Conservation (phyloP, 2,113 vertebrate species). For the Lipophrys pholis region DNA sequence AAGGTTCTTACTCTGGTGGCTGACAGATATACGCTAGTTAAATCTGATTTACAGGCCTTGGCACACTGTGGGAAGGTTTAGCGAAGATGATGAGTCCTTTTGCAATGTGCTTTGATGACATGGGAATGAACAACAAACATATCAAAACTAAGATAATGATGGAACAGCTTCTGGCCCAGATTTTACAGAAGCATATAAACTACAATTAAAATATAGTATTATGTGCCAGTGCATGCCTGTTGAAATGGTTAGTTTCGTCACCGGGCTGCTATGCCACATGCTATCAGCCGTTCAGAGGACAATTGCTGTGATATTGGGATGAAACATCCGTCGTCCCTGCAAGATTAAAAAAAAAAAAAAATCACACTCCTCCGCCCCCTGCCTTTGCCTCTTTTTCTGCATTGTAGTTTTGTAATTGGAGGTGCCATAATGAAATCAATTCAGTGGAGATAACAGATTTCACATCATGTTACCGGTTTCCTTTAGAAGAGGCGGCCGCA, state of each 20-base stretch:
- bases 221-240: slow-evolving; percentile 56
- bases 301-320: slow-evolving; percentile 64
- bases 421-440: slow-evolving; percentile 76
- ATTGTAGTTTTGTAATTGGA: slow-evolving; percentile 73
- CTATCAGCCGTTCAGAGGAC: slow-evolving; percentile 55
- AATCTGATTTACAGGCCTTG: slow-evolving; percentile 63
- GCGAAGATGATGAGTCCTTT: slow-evolving; percentile 53
- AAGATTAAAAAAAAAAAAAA: slow-evolving; percentile 49
- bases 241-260: slow-evolving; percentile 55
- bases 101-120: slow-evolving; percentile 60
- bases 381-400: slow-evolving; percentile 35
- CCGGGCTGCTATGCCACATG: slow-evolving; percentile 51
- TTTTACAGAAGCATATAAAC: slow-evolving; percentile 55
- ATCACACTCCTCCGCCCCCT: slow-evolving; percentile 51
- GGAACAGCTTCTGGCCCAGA: slow-evolving; percentile 59
- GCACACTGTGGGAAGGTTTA: slow-evolving; percentile 46
- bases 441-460: slow-evolving; percentile 77
- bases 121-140: slow-evolving; percentile 56
- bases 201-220: slow-evolving; percentile 56
- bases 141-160: slow-evolving; percentile 56
- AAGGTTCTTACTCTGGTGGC: slow-evolving; percentile 15
- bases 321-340: slow-evolving; percentile 56
- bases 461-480: slow-evolving; percentile 71
- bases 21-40: slow-evolving; percentile 61
- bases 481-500: slow-evolving; percentile 55